Percentiles rank a stretch among this genome's conserved stretches.
These are phyloP conservation scores for Xestia rhomboidea DNA, from an alignment of 2,888 invertebrate genomes.

Conservation along the genomic window DNA sequence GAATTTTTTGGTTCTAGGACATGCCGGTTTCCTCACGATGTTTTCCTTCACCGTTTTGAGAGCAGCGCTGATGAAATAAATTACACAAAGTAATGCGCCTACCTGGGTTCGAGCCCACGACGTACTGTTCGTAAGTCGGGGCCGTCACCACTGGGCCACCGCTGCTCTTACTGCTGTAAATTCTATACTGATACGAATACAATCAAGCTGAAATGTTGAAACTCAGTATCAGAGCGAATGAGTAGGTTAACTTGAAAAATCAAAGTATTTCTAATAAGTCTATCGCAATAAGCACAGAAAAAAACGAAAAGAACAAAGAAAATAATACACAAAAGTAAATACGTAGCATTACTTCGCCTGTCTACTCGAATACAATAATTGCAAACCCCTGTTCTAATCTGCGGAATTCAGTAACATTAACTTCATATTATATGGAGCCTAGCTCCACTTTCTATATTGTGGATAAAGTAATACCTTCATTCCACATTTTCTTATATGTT, in stretches of 20 bases:
- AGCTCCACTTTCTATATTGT: slow-evolving; percentile 49
- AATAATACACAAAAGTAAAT: slow-evolving; percentile 20
- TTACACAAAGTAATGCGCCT: too few species aligned
- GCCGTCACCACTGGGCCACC: too few species aligned
- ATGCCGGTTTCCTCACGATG: too few species aligned
- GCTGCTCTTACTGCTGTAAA: too few species aligned
- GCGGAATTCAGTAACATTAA: slow-evolving; percentile 58
- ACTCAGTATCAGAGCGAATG: neutral
- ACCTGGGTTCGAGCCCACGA: too few species aligned
- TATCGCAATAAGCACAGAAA: slow-evolving; percentile 7
- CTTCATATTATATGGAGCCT: slow-evolving; percentile 51
- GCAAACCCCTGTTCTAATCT: slow-evolving; percentile 55
- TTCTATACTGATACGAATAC: neutral
- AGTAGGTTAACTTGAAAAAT: neutral
- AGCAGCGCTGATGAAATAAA: too few species aligned
- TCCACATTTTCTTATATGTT: slow-evolving; percentile 55
- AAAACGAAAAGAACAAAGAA: slow-evolving; percentile 17
- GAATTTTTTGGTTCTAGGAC: too few species aligned
- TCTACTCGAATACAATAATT: slow-evolving; percentile 50
- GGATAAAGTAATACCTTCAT: slow-evolving; percentile 56
- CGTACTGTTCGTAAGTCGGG: too few species aligned
- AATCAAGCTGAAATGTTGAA: slow-evolving; percentile 5
- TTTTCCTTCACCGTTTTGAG: too few species aligned
- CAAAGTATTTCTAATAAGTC: slow-evolving; percentile 3
- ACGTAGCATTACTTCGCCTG: slow-evolving; percentile 19